Evolutionary conservation across 2,888 invertebrate genomes (phyloP), one percentile per base, ranked within the genome.

Genomic region (Loripinus fragilis): DNA sequence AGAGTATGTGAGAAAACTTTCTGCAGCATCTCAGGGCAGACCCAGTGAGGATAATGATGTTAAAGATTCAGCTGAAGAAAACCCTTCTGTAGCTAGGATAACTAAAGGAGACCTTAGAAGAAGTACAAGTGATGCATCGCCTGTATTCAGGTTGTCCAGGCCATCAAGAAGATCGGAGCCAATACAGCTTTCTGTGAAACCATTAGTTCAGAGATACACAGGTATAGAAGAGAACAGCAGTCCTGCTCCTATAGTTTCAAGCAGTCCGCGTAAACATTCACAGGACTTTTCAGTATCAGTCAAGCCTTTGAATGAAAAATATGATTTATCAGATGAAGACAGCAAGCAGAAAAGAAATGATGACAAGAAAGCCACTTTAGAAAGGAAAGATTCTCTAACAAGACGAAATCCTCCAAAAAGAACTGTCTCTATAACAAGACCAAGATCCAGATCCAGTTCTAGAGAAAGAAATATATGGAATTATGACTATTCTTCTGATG

Each of bases 381-480:
- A 76, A 23, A 72, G 80, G 50, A 66, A 70, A 65, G 80, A 80
- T 28, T 80, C 80, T 30, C 50, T 83, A 20, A 83, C 71, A 28
- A 71, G 71, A 20, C 64, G 71, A 52, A 74, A 69, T 20, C 78
- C 80, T n/a, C 83, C 83, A 50, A 80, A 75, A 69, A 60, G 83
- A 67, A 52, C 74, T 20, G 10, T 83, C 23, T 74, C 78, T 2
- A 38, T 83, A 8, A 83, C 78, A 15, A 78, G 76, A 35, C 73
- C 78, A n/a, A 74, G 74, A n/a, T 35, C 52, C 0, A 65, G 55
- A 33, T 67, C 66, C 15, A 76, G 71, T 60, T 60, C 50, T 50
- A 74, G 83, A 71, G 66, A 45, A 7, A 78, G 83, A 71, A 83
- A 83, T 67, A 60, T 83, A 15, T 83, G 83, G 83, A 68, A 71